Percentiles rank a stretch among this genome's conserved stretches.
phyloP scores from a whole-genome alignment of 2,888 invertebrate species.

The Diarsia rubi region DNA sequence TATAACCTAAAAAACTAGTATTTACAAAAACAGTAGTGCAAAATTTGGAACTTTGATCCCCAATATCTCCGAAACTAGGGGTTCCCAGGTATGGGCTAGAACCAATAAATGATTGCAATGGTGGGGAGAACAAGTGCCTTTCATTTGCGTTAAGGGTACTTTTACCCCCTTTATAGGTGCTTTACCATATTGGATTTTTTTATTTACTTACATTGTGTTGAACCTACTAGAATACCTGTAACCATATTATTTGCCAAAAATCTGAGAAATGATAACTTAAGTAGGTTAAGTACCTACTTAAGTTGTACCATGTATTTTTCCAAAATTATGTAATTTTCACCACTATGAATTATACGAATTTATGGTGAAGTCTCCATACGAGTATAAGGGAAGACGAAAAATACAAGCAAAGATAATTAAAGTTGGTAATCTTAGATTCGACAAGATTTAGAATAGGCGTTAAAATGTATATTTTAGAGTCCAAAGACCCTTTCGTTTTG shows the following conservation, averaged over 20 bases:
- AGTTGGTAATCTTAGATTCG: neutral
- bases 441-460: neutral
- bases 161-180: neutral
- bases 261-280: neutral
- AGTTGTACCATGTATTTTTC: neutral
- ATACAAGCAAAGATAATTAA: neutral
- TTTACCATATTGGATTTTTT: slow-evolving; percentile 1
- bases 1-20: no score
- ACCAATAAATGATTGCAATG: no score
- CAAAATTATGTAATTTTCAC: neutral
- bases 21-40: no score
- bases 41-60: no score
- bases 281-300: no score
- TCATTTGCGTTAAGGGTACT: no score
- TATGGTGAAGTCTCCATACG: no score
- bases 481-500: neutral
- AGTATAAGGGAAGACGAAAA: neutral
- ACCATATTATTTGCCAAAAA: neutral
- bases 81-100: no score
- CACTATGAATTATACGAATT: no score
- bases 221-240: slow-evolving; percentile 1
- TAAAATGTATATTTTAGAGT: neutral
- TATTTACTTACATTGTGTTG: neutral
- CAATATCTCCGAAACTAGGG: no score
- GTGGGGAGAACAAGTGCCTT: no score